Conservation (phyloP, 2,113 vertebrate species). For the Tyrannus savana region DNA sequence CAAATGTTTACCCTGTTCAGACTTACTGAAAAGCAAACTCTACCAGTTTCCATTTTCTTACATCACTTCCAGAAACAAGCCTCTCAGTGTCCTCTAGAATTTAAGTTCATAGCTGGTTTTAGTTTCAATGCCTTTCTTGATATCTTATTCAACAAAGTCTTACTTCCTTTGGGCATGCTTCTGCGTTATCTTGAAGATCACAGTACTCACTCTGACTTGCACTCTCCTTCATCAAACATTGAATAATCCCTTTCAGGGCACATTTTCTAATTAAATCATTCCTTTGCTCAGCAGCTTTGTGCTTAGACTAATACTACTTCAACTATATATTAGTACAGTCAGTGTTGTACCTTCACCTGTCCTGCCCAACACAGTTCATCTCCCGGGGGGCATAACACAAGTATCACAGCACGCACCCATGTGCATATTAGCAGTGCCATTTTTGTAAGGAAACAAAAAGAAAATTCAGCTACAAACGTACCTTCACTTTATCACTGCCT, state of each 20-base stretch:
- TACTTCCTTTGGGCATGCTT: not conserved
- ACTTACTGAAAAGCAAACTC: not conserved
- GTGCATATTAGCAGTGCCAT: not conserved
- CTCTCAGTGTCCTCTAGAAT: not conserved
- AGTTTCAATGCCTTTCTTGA: not conserved
- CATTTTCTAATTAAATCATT: constrained; percentile 17
- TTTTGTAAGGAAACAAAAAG: not conserved
- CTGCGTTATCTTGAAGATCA: not conserved
- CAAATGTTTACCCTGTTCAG: not conserved
- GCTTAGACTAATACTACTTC: not conserved
- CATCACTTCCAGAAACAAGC: not conserved
- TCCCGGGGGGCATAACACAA: not conserved
- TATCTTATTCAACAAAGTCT: not conserved
- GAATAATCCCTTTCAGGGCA: not conserved
- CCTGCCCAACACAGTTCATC: not conserved
- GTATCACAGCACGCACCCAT: not conserved
- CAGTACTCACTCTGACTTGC: not conserved
- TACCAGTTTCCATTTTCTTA: not conserved
- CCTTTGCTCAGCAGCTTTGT: not conserved
- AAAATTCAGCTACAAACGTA: not conserved
- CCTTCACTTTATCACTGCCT: not conserved
- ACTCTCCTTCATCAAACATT: not conserved
- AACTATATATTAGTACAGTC: not conserved
- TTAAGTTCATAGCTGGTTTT: not conserved
- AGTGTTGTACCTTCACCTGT: not conserved